Conservation (phyloP, 2,888 invertebrate genomes). For the Chrysina gloriosa region DNA sequence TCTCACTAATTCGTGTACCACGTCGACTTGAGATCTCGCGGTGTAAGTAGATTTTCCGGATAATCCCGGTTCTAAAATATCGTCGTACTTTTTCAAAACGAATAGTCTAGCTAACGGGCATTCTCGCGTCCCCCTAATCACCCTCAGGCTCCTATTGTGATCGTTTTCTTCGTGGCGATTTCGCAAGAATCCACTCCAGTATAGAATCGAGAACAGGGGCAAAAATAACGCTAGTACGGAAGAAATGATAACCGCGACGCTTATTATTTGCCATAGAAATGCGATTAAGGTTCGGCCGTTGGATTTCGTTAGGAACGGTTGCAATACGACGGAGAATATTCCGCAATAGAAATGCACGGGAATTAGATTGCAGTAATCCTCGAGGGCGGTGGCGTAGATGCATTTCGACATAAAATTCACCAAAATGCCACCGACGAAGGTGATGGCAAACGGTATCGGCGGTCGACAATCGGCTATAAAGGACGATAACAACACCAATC, state of each 20-base stretch:
- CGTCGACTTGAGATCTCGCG: neutral
- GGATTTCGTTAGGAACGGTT: conserved; percentile 50
- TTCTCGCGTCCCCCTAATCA: conserved; percentile 18
- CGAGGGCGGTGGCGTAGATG: conserved; percentile 56
- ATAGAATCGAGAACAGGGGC: conserved; percentile 40
- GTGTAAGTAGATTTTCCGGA: conserved; percentile 40
- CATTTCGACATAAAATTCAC: conserved; percentile 55
- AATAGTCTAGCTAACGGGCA: conserved; percentile 44
- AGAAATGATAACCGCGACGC: conserved; percentile 28
- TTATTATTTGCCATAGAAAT: conserved; percentile 45
- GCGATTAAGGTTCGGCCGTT: conserved; percentile 39
- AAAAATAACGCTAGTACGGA: conserved; percentile 35
- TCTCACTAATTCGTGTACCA: neutral
- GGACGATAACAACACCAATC: conserved; percentile 57
- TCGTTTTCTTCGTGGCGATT: conserved; percentile 46
- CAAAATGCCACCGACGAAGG: conserved; percentile 52
- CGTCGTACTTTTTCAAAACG: conserved; percentile 27
- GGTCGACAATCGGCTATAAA: conserved; percentile 59
- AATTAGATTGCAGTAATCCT: conserved; percentile 62
- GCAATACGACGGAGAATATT: conserved; percentile 56
- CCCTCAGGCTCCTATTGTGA: conserved; percentile 43
- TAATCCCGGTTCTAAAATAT: conserved; percentile 45
- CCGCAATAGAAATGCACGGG: conserved; percentile 58
- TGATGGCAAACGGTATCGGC: conserved; percentile 53
- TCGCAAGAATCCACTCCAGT: conserved; percentile 43